Base-by-base conservation (phyloP, 2,113 vertebrate species). In the Mohoua ochrocephala region DNA sequence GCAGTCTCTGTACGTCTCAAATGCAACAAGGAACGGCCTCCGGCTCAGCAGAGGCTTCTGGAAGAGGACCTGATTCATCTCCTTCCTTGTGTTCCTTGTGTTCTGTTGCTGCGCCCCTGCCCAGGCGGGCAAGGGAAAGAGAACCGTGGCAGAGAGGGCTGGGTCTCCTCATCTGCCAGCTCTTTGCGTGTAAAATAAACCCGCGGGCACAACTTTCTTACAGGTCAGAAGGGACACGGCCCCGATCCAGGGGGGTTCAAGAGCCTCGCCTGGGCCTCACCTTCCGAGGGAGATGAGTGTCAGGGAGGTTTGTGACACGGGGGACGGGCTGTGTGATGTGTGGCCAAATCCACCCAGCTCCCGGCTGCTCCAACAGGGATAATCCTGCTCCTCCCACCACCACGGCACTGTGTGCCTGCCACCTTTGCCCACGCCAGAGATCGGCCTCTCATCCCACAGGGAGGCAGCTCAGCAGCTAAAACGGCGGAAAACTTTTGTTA, bases 251-350 rank as follows among this genome's bases (percentile, higher is more conserved):
- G 19, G 9, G 28, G 7, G 15, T n/a, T n/a, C 1, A 3, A 9
- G 37, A 39, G 30, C 52, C 19, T 28, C 2, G 0, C 65, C 39
- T 3, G 56, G 54, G 45, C n/a, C 8, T 61, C 60, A 39, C 60
- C 56, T 50, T 45, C 21, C 0, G 0, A 0, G 42, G 47, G 28
- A 61, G 7, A 5, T 1, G 42, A 26, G 42, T 41, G 19, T 10
- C 73, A 84, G 20, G 30, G 59, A 45, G 49, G 18, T 35, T 10
- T 18, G 30, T 69, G 30, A 50, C 33, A 41, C 33, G 31, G 17
- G 30, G 45, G 15, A 60, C 6, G 60, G 45, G 42, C 42, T 64
- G 17, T 33, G 60, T 16, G 50, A 52, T 31, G 11, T 44, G 44
- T 4, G 26, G 42, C 83, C 59, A 53, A 6, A 8, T 14, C 57